These are phyloP conservation scores for Ctenicera cuprea DNA, from an alignment of 2,888 invertebrate species.

Conservation along the genomic window DNA sequence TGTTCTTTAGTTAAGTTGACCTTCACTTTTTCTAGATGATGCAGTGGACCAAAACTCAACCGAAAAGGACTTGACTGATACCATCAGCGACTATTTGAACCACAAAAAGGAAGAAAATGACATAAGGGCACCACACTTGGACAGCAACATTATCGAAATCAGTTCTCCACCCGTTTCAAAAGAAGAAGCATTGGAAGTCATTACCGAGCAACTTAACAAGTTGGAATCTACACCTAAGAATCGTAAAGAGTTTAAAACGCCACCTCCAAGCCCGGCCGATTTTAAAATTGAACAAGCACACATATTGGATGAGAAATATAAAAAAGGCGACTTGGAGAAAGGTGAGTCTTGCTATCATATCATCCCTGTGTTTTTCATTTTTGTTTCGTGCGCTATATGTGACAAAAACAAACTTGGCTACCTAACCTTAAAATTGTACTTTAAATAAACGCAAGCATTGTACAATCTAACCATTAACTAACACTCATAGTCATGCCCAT, in stretches of 20 bases:
- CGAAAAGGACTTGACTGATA: constrained; percentile 66
- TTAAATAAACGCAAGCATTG: constrained; percentile 35
- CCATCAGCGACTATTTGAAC: constrained; percentile 63
- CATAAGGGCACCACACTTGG: background rate
- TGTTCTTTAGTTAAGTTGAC: no score
- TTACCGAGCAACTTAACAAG: constrained; percentile 67
- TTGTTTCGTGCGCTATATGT: background rate
- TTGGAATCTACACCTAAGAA: constrained; percentile 61
- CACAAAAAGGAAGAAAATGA: constrained; percentile 58
- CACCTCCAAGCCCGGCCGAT: constrained; percentile 71
- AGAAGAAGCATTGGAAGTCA: constrained; percentile 63
- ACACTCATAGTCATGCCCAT: constrained; percentile 67
- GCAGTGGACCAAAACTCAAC: constrained; percentile 52
- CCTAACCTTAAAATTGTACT: background rate
- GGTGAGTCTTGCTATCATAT: constrained; percentile 34
- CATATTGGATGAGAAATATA: constrained; percentile 54
- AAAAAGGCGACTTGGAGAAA: constrained; percentile 55
- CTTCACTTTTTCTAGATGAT: constrained; percentile 34
- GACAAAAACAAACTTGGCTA: background rate
- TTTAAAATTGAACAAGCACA: constrained; percentile 59
- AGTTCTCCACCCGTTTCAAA: constrained; percentile 9
- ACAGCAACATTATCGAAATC: constrained; percentile 36
- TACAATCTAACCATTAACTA: constrained; percentile 29
- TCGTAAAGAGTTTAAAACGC: constrained; percentile 64
- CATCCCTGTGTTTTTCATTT: no score